Evolutionary conservation across 2,113 vertebrate species (phyloP).

Genomic region (Cyphomyrus plagiostoma): DNA sequence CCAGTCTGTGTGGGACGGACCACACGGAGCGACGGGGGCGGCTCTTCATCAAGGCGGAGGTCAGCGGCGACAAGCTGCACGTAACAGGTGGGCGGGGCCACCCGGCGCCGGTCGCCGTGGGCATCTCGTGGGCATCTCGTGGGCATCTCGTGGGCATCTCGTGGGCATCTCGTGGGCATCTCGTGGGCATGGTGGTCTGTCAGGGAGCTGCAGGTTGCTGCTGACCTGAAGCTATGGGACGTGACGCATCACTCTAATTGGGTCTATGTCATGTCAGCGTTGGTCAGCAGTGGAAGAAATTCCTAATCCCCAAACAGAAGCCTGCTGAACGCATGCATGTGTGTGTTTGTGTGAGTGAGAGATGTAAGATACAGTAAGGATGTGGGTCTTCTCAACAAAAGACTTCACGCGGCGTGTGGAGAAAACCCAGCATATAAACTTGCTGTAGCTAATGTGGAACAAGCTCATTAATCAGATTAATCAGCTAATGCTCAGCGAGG

Average conservation of each 20-base stretch:
- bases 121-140: neutral
- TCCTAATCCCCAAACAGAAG: neutral
- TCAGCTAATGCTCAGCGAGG: neutral
- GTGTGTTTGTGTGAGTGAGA: neutral
- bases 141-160: neutral
- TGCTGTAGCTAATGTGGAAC: neutral
- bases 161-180: neutral
- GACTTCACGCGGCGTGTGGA: neutral
- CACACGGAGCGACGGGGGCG: constrained; percentile 87
- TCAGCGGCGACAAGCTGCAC: constrained; percentile 74
- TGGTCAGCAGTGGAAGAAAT: neutral
- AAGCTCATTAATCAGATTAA: constrained; percentile 9
- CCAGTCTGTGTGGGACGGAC: constrained; percentile 91
- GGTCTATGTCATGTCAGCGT: neutral
- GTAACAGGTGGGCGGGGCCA: constrained; percentile 70
- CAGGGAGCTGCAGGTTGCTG: neutral
- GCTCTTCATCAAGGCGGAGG: constrained; percentile 83
- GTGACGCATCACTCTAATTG: neutral
- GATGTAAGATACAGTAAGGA: neutral
- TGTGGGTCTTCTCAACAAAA: neutral
- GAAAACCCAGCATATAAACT: neutral
- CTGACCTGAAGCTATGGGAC: neutral
- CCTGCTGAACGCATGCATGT: neutral
- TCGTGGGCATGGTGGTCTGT: neutral
- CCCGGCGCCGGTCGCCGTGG: neutral